Conservation (phyloP, 2,888 invertebrate genomes). For the Psylliodes chrysocephalus region DNA sequence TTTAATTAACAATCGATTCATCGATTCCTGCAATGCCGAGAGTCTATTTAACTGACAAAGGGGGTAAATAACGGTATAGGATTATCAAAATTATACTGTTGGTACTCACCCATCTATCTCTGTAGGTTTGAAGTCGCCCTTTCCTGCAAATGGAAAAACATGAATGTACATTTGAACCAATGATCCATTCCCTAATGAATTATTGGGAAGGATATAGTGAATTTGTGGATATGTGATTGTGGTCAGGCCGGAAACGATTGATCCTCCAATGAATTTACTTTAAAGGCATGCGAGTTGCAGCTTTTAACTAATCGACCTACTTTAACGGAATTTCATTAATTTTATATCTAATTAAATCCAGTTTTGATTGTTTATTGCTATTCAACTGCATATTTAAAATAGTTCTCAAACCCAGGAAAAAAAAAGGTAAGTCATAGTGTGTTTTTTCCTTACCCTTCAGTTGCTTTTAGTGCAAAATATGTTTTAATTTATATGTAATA, state of each 20-base stretch:
- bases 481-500: too few relatives aligned
- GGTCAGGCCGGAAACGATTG: slow-evolving; percentile 7
- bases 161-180: slow-evolving; percentile 24
- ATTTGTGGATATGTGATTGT: slow-evolving; percentile 18
- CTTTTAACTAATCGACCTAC: too few relatives aligned
- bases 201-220: slow-evolving; percentile 19
- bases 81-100: slow-evolving; percentile 26
- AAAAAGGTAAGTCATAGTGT: too few relatives aligned
- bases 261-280: slow-evolving; percentile 1
- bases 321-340: too few relatives aligned
- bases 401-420: too few relatives aligned
- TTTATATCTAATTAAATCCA: too few relatives aligned
- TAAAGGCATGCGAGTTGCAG: not conserved
- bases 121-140: slow-evolving; percentile 85
- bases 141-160: slow-evolving; percentile 68
- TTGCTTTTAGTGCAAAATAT: too few relatives aligned
- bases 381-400: too few relatives aligned
- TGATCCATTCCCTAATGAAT: slow-evolving; percentile 26
- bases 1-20: slow-evolving; percentile 24
- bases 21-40: slow-evolving; percentile 15
- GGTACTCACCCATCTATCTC: slow-evolving; percentile 82
- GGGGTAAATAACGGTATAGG: slow-evolving; percentile 16
- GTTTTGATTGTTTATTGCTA: too few relatives aligned
- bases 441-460: too few relatives aligned
- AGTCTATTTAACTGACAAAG: slow-evolving; percentile 22